Evolutionary conservation across 2,113 vertebrate species (phyloP).

Genomic region (Collichthys lucidus): DNA sequence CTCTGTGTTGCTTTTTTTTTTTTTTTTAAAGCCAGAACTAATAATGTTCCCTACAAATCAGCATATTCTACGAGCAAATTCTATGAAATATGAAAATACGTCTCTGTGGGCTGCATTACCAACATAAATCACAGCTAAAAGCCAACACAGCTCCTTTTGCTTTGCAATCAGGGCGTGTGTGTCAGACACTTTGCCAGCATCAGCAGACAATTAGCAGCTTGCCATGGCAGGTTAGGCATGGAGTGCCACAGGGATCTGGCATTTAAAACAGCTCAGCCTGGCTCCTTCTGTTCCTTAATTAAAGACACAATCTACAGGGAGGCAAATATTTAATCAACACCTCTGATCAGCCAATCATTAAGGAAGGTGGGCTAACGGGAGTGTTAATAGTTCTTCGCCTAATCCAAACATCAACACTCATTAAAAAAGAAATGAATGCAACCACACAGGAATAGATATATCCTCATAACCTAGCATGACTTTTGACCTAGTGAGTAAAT

Average conservation of each 20-base stretch:
- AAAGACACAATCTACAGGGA: constrained; percentile 75
- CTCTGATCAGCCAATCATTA: constrained; percentile 65
- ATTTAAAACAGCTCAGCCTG: constrained; percentile 74
- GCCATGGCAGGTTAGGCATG: constrained; percentile 70
- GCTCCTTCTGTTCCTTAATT: constrained; percentile 78
- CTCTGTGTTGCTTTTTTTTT: constrained; percentile 2
- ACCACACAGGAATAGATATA: not conserved
- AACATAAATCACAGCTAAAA: constrained; percentile 59
- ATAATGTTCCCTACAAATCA: constrained; percentile 41
- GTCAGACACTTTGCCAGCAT: constrained; percentile 60
- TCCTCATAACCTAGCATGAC: not conserved
- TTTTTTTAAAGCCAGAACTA: constrained; percentile 15
- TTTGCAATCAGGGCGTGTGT: constrained; percentile 40
- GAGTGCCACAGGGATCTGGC: constrained; percentile 74
- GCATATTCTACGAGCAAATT: constrained; percentile 26
- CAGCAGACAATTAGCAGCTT: constrained; percentile 77
- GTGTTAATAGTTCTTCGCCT: constrained; percentile 42
- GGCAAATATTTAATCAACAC: constrained; percentile 77
- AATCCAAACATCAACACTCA: constrained; percentile 36
- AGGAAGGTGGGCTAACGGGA: constrained; percentile 21
- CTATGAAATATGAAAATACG: constrained; percentile 18
- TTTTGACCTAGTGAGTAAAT: constrained; percentile 12
- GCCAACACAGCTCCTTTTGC: constrained; percentile 62
- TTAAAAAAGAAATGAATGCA: constrained; percentile 33
- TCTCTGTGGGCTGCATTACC: constrained; percentile 29